Evolutionary conservation across 92 coral and sea anemone genomes (phyloP).

Genomic region (Actinernus sp.): DNA sequence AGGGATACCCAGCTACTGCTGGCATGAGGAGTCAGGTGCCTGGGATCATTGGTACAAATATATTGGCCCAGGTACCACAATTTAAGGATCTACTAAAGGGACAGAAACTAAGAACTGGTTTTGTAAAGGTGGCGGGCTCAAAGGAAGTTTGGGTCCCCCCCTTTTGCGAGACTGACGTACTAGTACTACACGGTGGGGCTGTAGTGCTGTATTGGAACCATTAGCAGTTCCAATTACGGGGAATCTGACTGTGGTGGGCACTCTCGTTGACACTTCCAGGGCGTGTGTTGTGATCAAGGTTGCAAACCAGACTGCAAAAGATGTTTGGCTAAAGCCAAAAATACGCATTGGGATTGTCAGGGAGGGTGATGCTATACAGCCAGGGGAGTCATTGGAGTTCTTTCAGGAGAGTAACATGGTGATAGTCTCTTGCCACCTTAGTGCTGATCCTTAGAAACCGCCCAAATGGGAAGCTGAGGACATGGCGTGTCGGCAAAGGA

Average conservation of each 20-base stretch:
- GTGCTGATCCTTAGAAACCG: neutral
- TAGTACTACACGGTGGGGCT: conserved; percentile 56
- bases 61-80: conserved; percentile 49
- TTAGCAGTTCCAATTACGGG: conserved; percentile 44
- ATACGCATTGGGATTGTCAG: conserved; percentile 25
- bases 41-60: conserved; percentile 54
- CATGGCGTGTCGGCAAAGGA: neutral
- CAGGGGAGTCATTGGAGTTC: too few relatives aligned
- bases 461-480: conserved; percentile 1
- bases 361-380: conserved; percentile 16
- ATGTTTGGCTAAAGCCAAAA: conserved; percentile 41
- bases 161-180: conserved; percentile 22
- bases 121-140: conserved; percentile 12
- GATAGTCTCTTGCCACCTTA: neutral
- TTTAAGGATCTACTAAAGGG: too few relatives aligned
- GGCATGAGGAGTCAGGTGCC: conserved; percentile 25
- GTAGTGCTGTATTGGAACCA: conserved; percentile 50
- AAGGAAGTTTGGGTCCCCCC: conserved; percentile 28
- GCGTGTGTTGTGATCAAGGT: conserved; percentile 31
- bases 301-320: conserved; percentile 24
- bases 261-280: conserved; percentile 63
- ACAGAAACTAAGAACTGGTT: conserved; percentile 1
- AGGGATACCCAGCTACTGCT: conserved; percentile 35
- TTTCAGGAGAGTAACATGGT: conserved; percentile 1
- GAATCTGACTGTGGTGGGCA: conserved; percentile 56